phyloP scores from a whole-genome alignment of 2,113 vertebrate species.

The Abramis brama region DNA sequence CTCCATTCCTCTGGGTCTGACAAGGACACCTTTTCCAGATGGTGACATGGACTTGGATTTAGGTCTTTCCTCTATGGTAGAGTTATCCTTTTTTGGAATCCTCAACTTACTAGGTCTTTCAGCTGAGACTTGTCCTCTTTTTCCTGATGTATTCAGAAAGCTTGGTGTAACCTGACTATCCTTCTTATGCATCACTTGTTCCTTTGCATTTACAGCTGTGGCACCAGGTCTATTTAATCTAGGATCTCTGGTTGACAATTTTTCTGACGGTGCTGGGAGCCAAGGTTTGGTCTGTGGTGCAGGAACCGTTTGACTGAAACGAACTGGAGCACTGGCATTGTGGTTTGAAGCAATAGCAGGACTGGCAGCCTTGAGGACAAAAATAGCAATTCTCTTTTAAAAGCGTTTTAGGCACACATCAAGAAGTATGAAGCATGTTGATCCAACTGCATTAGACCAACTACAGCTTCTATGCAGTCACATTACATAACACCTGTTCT shows the following conservation, averaged over 20 bases:
- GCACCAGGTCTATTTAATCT: slow-evolving; percentile 83
- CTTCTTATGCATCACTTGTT: slow-evolving; percentile 79
- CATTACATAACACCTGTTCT: not conserved
- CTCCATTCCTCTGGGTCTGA: slow-evolving; percentile 79
- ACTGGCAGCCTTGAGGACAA: slow-evolving; percentile 65
- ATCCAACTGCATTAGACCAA: not conserved
- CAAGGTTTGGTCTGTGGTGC: slow-evolving; percentile 79
- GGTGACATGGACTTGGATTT: slow-evolving; percentile 88
- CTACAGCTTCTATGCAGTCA: not conserved
- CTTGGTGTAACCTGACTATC: slow-evolving; percentile 68
- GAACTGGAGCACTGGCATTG: slow-evolving; percentile 2
- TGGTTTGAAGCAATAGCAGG: slow-evolving; percentile 53
- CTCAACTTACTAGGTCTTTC: slow-evolving; percentile 85
- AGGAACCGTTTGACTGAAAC: slow-evolving; percentile 67
- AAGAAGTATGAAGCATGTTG: not conserved
- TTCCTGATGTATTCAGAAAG: slow-evolving; percentile 71
- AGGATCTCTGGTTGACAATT: slow-evolving; percentile 86
- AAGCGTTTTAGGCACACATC: not conserved
- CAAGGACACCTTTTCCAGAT: slow-evolving; percentile 77
- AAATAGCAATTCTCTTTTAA: not conserved
- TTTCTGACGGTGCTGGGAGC: slow-evolving; percentile 82
- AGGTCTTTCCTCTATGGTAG: slow-evolving; percentile 74
- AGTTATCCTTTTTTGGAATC: slow-evolving; percentile 60
- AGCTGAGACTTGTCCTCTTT: slow-evolving; percentile 63
- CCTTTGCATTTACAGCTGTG: slow-evolving; percentile 79